Percentiles rank a stretch among this genome's conserved stretches.
These are phyloP conservation scores for Neoarius graeffei DNA, from an alignment of 2,113 vertebrate species.

Conservation along the genomic window DNA sequence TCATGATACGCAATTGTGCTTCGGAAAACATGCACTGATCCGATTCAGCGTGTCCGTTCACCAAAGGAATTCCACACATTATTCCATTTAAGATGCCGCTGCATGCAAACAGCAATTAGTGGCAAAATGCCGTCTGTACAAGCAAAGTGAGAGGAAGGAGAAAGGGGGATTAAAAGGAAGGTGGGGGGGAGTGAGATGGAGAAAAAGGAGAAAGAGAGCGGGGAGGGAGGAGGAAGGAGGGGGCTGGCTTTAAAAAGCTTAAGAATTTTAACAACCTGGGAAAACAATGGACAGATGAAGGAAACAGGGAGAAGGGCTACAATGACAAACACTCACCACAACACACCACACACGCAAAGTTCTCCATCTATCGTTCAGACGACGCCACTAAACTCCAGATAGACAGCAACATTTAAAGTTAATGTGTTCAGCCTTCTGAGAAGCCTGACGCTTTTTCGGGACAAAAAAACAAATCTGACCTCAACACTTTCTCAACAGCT, in stretches of 20 bases:
- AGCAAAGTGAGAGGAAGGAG: slow-evolving; percentile 30
- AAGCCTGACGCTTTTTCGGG: slow-evolving; percentile 26
- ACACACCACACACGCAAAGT: slow-evolving; percentile 29
- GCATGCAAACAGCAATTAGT: slow-evolving; percentile 2
- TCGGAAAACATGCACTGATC: neutral
- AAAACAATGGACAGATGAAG: slow-evolving; percentile 69
- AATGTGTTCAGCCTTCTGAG: slow-evolving; percentile 31
- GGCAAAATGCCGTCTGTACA: neutral
- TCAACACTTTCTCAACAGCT: slow-evolving; percentile 52
- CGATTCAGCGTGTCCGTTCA: neutral
- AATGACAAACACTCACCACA: slow-evolving; percentile 32
- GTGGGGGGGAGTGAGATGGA: neutral
- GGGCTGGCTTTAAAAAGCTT: slow-evolving; percentile 49
- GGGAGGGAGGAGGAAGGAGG: slow-evolving; percentile 18
- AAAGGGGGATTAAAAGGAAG: slow-evolving; percentile 31
- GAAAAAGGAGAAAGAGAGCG: neutral
- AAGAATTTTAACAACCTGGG: slow-evolving; percentile 72
- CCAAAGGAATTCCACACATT: neutral
- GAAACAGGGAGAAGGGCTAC: slow-evolving; percentile 40
- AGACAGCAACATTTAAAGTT: slow-evolving; percentile 23
- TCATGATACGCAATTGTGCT: neutral
- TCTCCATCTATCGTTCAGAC: slow-evolving; percentile 10
- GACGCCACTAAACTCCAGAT: neutral
- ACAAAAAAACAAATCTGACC: slow-evolving; percentile 47
- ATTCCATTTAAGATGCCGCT: neutral